Base-by-base conservation (phyloP, 1,140 invertebrate genomes). In the Aradophagus sp. region DNA sequence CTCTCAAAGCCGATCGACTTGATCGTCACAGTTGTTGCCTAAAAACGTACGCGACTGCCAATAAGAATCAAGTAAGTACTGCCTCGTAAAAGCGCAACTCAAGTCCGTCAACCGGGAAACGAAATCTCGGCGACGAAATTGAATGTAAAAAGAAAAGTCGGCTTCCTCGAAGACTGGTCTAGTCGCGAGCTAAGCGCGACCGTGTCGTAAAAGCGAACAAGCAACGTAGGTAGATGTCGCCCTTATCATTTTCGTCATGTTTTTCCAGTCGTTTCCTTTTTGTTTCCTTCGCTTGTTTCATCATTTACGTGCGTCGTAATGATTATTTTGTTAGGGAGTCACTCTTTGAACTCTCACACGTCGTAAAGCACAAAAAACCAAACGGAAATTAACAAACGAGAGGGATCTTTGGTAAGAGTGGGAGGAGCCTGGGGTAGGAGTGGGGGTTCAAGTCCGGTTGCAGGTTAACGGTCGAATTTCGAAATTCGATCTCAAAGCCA, bases 171-270 rank as follows among this genome's bases (percentile, higher is more conserved):
- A 41, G 41, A 65, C 17, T 16, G 23, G 14, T 58, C 20, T 13
- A 42, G 29, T 53, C 32, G 20, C 12, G 14, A 36, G 32, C 29
- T 6, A 26, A 31, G 17, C 32, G 29, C 36, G 38, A 42, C 42
- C 42, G 42, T 4, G 38, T 61, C 20, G 52, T 50, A 59, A 52
- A 67, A 53, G 45, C 44, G 32, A 59, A 45, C 42, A 67, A 55
- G 53, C 47, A 38, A 59, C 47, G 39, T 53, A 52, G 32, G 47
- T 67, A 20, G n/a, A 39, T 66, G 63, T 58, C 45, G 47, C 53
- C 53, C 63, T 67, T 59, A 67, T 67, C 63, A 53, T 67, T 67
- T 67, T 59, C 53, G 63, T 67, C 63, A 59, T 67, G 47, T 35
- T 59, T 67, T n/a, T 23, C 34, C 38, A 42, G 63, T 67, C 63